These are phyloP conservation scores for Pangasius macronema DNA, from an alignment of 2,797 vertebrate genomes.

Conservation along the genomic window DNA sequence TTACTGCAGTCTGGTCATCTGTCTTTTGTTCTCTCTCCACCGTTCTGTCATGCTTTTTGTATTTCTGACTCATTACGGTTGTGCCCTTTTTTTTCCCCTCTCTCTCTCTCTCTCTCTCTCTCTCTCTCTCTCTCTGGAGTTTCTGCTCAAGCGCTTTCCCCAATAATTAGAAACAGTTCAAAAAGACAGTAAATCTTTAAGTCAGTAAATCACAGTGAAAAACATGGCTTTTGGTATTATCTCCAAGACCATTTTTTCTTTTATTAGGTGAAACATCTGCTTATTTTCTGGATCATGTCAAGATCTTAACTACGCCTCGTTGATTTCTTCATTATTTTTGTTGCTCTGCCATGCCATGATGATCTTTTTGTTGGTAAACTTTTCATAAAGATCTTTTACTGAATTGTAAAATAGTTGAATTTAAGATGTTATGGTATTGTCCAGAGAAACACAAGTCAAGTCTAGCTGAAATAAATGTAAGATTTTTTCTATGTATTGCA, in stretches of 20 bases:
- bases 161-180: background rate
- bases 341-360: background rate
- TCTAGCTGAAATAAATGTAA: background rate
- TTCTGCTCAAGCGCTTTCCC: constrained; percentile 20
- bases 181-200: constrained; percentile 12
- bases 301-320: background rate
- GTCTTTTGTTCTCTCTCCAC: background rate
- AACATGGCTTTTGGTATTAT: background rate
- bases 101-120: no score
- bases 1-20: background rate
- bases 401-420: background rate
- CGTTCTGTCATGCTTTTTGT: background rate
- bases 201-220: background rate
- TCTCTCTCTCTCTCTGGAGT: background rate
- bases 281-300: background rate
- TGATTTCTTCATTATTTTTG: background rate
- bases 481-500: background rate
- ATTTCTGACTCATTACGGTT: background rate
- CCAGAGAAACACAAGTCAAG: background rate
- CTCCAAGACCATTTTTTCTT: background rate
- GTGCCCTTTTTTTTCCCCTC: background rate
- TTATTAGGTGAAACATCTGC: background rate
- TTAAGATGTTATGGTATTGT: background rate
- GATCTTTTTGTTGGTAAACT: background rate
- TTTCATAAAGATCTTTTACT: background rate